Conservation (phyloP, 2,797 vertebrate species). For the Rhinatrema bivittatum region DNA sequence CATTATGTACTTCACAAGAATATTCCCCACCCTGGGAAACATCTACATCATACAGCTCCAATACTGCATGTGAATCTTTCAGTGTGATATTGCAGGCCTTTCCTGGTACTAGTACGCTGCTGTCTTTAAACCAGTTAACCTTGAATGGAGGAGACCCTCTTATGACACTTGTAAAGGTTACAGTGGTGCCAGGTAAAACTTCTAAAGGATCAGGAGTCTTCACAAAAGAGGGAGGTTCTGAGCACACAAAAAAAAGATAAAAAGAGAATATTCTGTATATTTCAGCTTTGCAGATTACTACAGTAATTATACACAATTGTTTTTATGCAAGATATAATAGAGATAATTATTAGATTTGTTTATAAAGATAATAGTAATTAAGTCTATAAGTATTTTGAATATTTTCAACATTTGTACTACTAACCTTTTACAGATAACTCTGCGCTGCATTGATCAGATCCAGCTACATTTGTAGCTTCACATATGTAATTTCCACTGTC, state of each 20-base stretch:
- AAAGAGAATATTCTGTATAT: too few relatives aligned
- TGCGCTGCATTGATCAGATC: constrained; percentile 67
- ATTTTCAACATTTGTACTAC: constrained; percentile 52
- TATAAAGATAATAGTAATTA: too few relatives aligned
- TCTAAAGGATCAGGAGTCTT: constrained; percentile 71
- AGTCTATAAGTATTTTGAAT: too few relatives aligned
- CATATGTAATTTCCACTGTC: constrained; percentile 73
- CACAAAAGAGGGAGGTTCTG: constrained; percentile 83
- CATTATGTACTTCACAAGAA: constrained; percentile 79
- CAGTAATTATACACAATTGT: too few relatives aligned
- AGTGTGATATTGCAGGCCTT: constrained; percentile 60
- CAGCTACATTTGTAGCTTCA: constrained; percentile 73
- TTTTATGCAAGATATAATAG: too few relatives aligned
- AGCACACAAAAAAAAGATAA: constrained; percentile 5
- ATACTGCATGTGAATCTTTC: constrained; percentile 61
- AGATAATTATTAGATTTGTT: too few relatives aligned
- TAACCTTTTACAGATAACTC: constrained; percentile 73
- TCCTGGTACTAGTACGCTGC: constrained; percentile 64
- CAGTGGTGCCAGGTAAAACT: constrained; percentile 65
- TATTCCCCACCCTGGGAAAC: constrained; percentile 72
- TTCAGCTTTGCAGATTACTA: too few relatives aligned
- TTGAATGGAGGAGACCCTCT: constrained; percentile 76
- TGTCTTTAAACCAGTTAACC: constrained; percentile 82
- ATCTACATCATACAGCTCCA: constrained; percentile 69
- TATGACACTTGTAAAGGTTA: constrained; percentile 72